Evolutionary conservation across 2,797 vertebrate genomes (phyloP), one percentile per base, ranked within the genome.

Genomic region (Acridotheres tristis): DNA sequence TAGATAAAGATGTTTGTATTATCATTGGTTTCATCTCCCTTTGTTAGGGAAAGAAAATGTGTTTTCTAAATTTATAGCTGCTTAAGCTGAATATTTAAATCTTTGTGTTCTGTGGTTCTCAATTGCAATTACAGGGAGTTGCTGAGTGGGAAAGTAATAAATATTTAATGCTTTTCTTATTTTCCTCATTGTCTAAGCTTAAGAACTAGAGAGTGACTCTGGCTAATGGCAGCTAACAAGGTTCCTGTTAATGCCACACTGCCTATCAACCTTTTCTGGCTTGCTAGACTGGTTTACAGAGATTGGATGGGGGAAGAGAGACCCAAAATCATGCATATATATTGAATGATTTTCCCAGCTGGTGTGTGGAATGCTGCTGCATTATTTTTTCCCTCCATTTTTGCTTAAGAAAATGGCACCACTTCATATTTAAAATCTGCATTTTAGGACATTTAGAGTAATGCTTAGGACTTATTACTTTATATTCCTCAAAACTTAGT

Each of bases 341-440:
- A 5, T 21, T 50, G n/a, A 9, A 36, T 20, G 11, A 17, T 62
- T 90, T 72, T 67, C 55, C 40, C 16, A 73, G 16, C 1, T 47
- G 11, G 11, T 69, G 1, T 61, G 6, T 27, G 29, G 21, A 81
- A 59, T 73, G 8, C 6, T 42, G 12, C 17, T 26, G 9, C 6
- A 14, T 30, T 63, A 17, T 27, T 13, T 27, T 13, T 5, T 2
- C 0, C 4, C 7, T 5, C 7, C 5, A 7, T 9, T 43, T 69
- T 63, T 34, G 13, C 12, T 34, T 47, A 26, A 11, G 16, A 50
- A 54, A 51, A 16, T 16, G 23, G 6, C 13, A 42, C 10, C 6
- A 22, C 19, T 32, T 45, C 18, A 18, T 57, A 59, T 61, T 68
- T 61, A 61, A 79, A 79, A 73, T 26, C 36, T 73, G 29, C 6